phyloP scores from a whole-genome alignment of 2,113 vertebrate species.

The Amblyornis subalaris region DNA sequence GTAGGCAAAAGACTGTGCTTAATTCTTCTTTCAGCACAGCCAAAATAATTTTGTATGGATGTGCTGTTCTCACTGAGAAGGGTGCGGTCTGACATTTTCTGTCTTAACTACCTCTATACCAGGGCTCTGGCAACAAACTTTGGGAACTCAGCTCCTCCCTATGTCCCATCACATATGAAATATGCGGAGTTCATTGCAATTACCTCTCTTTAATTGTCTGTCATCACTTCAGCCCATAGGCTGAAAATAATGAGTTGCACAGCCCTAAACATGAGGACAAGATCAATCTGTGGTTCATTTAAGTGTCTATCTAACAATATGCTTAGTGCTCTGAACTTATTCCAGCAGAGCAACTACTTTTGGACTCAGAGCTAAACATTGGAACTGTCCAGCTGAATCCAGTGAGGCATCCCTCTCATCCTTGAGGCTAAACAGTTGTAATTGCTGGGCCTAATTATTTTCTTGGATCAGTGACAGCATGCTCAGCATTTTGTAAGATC shows the following conservation, averaged over 20 bases:
- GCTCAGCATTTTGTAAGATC: conserved; percentile 15
- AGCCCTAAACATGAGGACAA: background rate
- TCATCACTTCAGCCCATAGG: conserved; percentile 13
- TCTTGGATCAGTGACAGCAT: background rate
- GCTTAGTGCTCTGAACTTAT: background rate
- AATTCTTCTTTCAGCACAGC: conserved; percentile 30
- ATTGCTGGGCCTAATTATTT: conserved; percentile 36
- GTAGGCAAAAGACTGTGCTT: background rate
- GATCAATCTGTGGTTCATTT: conserved; percentile 25
- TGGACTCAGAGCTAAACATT: background rate
- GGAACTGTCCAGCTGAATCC: conserved; percentile 36
- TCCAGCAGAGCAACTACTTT: background rate
- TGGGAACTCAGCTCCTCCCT: conserved; percentile 20
- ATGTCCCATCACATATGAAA: conserved; percentile 3
- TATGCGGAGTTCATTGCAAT: background rate
- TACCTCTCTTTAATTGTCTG: conserved; percentile 9
- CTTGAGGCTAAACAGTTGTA: conserved; percentile 38
- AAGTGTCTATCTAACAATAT: background rate
- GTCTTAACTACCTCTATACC: conserved; percentile 27
- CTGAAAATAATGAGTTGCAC: background rate
- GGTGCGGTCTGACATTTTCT: conserved; percentile 35
- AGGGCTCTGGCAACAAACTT: conserved; percentile 39
- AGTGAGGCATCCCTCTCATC: background rate
- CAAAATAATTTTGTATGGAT: conserved; percentile 4
- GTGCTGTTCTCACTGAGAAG: conserved; percentile 4